Evolutionary conservation across 2,888 invertebrate genomes (phyloP).

Genomic region (Nephrocerus scutellatus): DNA sequence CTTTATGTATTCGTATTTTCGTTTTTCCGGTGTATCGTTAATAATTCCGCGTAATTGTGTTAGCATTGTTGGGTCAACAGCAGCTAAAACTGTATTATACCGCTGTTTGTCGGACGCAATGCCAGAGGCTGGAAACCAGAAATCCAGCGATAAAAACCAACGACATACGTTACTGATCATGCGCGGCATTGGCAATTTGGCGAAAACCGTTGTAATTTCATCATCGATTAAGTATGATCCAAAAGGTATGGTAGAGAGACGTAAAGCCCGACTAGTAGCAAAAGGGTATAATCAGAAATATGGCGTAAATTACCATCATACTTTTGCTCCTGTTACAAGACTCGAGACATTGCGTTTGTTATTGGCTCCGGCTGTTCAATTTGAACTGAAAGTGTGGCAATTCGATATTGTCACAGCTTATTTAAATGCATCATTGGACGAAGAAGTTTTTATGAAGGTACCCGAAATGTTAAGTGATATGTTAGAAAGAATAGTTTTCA

Average conservation of each 20-base stretch:
- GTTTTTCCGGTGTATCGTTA: too few species aligned
- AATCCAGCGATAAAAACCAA: too few species aligned
- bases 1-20: too few species aligned
- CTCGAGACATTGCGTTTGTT: constrained; percentile 16
- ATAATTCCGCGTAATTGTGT: too few species aligned
- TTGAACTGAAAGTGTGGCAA: constrained; percentile 12
- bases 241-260: constrained; percentile 10
- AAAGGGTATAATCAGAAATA: constrained; percentile 14
- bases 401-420: constrained; percentile 18
- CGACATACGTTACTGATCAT: too few species aligned
- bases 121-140: too few species aligned
- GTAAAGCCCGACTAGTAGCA: constrained; percentile 14
- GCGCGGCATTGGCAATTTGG: too few species aligned
- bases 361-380: constrained; percentile 15
- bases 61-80: too few species aligned
- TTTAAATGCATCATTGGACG: constrained; percentile 12
- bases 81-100: too few species aligned
- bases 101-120: too few species aligned
- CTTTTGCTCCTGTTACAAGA: constrained; percentile 15
- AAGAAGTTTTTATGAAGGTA: constrained; percentile 15
- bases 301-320: constrained; percentile 15
- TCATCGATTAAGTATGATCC: constrained; percentile 9
- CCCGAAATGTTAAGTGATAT: constrained; percentile 13
- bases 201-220: too few species aligned
- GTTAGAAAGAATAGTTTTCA: too few species aligned